Evolutionary conservation across 2,113 vertebrate genomes (phyloP), one percentile per base, ranked within the genome.

Genomic region (Pelmatolapia mariae): DNA sequence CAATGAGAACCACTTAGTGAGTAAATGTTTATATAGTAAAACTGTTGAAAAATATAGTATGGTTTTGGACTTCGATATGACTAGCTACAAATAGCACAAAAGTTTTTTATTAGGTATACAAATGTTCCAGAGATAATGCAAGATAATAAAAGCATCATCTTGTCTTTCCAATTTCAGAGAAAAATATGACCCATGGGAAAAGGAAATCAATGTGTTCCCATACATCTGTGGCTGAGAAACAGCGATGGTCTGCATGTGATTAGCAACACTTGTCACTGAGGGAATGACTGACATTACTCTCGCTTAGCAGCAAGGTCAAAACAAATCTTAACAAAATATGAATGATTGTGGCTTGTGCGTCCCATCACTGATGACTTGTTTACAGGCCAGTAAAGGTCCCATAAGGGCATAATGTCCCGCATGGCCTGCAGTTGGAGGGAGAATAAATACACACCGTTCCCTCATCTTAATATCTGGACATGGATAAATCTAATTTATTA

Each of bases 271-370:
- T 40, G 63, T 82, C 61, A 26, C 57, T 10, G 87, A 56, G 83
- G 50, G 82, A 90, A 59, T 80, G 84, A 87, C 80, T 90, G 92
- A 92, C 85, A 86, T 91, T 86, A 54, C 80, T 90, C 86, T 79
- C 85, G 45, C 52, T 59, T 63, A 80, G 31, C 66, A 71, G 88
- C 78, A 87, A 92, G 86, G 91, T 94, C 87, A 79, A 87, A 87
- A 86, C 13, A 63, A 71, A 86, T 83, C 78, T 86, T 38, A 33
- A 83, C 79, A 80, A 79, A 87, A 86, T 83, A 68, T 86, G 54
- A 89, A 29, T 24, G 84, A 89, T 40, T 26, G 56, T 24, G 68
- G 36, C 87, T 80, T 81, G 45, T 16, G 47, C 40, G 31, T 53
- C 56, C 36, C 2, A 10, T 80, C 87, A 80, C 86, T 43, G 50